phyloP scores from a whole-genome alignment of 2,113 vertebrate genomes.

The Gallinago undulata region DNA sequence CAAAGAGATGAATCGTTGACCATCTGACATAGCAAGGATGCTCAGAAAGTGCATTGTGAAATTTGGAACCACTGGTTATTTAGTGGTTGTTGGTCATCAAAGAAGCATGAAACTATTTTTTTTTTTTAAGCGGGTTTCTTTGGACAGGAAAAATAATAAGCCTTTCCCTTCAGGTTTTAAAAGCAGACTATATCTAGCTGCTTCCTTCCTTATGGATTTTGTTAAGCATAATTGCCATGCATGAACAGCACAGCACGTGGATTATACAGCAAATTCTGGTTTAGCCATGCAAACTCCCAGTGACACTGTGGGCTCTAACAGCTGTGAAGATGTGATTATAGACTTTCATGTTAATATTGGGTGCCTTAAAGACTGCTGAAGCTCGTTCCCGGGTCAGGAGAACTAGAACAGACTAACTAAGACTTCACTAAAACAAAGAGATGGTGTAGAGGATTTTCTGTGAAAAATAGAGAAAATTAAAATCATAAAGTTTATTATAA shows the following conservation, averaged over 20 bases:
- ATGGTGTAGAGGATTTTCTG: neutral
- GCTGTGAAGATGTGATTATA: slow-evolving; percentile 57
- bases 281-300: slow-evolving; percentile 53
- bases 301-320: slow-evolving; percentile 39
- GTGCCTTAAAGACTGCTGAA: slow-evolving; percentile 6
- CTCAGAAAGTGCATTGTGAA: neutral
- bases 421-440: slow-evolving; percentile 2
- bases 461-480: neutral
- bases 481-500: neutral
- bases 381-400: slow-evolving; percentile 15
- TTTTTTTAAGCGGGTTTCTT: neutral
- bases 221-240: slow-evolving; percentile 53
- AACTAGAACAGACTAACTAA: neutral
- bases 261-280: slow-evolving; percentile 54
- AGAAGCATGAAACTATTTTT: neutral
- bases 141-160: neutral
- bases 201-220: slow-evolving; percentile 38
- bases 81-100: neutral
- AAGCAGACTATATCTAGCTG: slow-evolving; percentile 1
- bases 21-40: neutral
- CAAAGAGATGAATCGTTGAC: neutral
- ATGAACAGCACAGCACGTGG: slow-evolving; percentile 6
- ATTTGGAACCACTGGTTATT: neutral
- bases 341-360: slow-evolving; percentile 45
- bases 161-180: neutral